Evolutionary conservation across 2,113 vertebrate species (phyloP).

Genomic region (Clinocottus analis): DNA sequence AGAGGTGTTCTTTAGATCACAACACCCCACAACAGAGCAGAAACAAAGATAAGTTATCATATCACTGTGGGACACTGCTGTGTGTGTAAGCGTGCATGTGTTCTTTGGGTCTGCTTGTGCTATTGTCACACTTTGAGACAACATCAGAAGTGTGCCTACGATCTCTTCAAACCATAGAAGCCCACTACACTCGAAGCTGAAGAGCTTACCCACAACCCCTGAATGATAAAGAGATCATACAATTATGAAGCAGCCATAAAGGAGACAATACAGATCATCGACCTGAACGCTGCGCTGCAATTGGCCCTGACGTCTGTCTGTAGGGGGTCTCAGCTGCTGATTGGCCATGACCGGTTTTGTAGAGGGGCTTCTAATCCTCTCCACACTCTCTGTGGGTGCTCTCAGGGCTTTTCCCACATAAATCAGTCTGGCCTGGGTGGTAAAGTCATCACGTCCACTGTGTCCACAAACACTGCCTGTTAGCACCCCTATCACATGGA

Average conservation of each 20-base stretch:
- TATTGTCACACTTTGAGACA: constrained; percentile 9
- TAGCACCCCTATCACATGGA: constrained; percentile 69
- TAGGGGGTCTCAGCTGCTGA: constrained; percentile 76
- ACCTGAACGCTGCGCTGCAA: constrained; percentile 55
- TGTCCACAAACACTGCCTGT: constrained; percentile 78
- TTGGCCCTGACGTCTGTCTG: constrained; percentile 72
- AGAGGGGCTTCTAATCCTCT: constrained; percentile 81
- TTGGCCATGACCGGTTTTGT: constrained; percentile 79
- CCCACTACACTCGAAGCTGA: constrained; percentile 21
- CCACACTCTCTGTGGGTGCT: constrained; percentile 82
- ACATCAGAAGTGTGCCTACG: constrained; percentile 3
- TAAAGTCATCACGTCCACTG: constrained; percentile 84
- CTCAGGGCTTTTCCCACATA: constrained; percentile 84
- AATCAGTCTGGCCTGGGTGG: constrained; percentile 85
- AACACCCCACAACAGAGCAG: constrained; percentile 31
- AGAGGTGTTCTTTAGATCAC: constrained; percentile 51
- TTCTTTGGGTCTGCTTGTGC: constrained; percentile 15
- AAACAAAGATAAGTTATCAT: constrained; percentile 48
- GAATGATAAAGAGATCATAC: constrained; percentile 51
- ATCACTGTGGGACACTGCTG: constrained; percentile 44
- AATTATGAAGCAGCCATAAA: constrained; percentile 42
- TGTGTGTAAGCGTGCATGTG: constrained; percentile 12
- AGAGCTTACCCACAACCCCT: constrained; percentile 11
- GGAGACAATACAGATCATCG: constrained; percentile 42
- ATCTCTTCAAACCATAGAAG: constrained; percentile 29